phyloP scores from a whole-genome alignment of 2,113 vertebrate species.

The Rattus rattus region DNA sequence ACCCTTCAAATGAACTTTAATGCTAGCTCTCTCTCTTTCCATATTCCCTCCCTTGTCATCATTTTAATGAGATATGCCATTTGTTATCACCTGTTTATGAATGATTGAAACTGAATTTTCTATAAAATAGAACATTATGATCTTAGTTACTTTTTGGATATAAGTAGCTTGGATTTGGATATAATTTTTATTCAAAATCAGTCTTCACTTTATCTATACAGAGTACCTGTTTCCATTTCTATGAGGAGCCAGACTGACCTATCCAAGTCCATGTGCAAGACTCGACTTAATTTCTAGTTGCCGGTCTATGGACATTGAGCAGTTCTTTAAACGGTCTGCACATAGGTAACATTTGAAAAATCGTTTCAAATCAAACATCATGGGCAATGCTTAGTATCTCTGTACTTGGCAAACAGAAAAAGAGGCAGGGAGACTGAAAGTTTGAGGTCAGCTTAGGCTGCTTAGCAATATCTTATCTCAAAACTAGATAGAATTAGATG shows the following conservation, averaged over 20 bases:
- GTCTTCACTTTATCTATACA: neutral
- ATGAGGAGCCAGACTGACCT: neutral
- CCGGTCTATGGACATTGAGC: neutral
- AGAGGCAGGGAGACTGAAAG: too few relatives aligned
- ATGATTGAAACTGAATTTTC: neutral
- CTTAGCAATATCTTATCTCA: neutral
- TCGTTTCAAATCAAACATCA: too few relatives aligned
- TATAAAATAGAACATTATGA: neutral
- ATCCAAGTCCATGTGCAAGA: neutral
- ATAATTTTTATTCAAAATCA: slow-evolving; percentile 30
- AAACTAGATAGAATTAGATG: too few relatives aligned
- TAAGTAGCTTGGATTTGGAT: neutral
- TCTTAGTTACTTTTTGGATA: neutral
- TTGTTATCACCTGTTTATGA: neutral
- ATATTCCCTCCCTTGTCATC: neutral
- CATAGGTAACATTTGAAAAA: neutral
- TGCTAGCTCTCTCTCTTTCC: too few relatives aligned
- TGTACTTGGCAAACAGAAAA: too few relatives aligned
- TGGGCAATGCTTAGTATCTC: neutral
- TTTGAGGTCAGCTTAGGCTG: neutral
- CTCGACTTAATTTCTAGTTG: neutral
- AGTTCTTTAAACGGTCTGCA: neutral
- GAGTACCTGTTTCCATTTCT: neutral
- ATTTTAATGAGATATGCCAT: neutral
- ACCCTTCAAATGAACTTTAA: too few relatives aligned